Conservation (phyloP, 2,888 invertebrate species). For the Eupelmus urozonus region DNA sequence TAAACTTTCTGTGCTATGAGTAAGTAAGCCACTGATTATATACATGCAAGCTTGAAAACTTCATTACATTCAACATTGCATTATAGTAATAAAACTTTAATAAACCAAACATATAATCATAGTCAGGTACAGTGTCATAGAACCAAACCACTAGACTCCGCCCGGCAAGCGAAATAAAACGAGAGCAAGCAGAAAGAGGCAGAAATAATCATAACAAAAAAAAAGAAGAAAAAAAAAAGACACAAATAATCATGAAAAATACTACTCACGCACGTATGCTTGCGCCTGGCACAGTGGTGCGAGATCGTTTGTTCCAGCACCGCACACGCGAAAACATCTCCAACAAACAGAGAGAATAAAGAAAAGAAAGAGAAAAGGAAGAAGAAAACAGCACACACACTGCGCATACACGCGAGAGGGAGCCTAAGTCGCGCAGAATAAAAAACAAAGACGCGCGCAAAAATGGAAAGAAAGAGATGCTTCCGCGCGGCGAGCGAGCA, state of each 20-base stretch:
- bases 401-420: background rate
- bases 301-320: slow-evolving; percentile 47
- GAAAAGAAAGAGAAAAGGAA: slow-evolving; percentile 59
- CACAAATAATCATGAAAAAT: background rate
- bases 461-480: slow-evolving; percentile 54
- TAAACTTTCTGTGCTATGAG: too few relatives aligned
- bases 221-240: background rate
- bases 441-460: slow-evolving; percentile 36
- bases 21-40: too few relatives aligned
- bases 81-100: too few relatives aligned
- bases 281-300: slow-evolving; percentile 14
- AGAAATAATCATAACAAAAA: background rate
- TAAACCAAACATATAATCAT: too few relatives aligned
- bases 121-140: too few relatives aligned
- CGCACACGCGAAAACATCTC: slow-evolving; percentile 4
- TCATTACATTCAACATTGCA: too few relatives aligned
- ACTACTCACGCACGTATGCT: background rate
- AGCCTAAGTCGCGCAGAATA: slow-evolving; percentile 30
- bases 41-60: too few relatives aligned
- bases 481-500: slow-evolving; percentile 9
- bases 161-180: too few relatives aligned
- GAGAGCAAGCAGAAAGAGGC: too few relatives aligned
- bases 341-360: slow-evolving; percentile 56
- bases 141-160: too few relatives aligned
- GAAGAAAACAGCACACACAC: slow-evolving; percentile 52